Evolutionary conservation across 2,797 vertebrate species (phyloP), one percentile per base, ranked within the genome.

Genomic region (Arnoldichthys spilopterus): DNA sequence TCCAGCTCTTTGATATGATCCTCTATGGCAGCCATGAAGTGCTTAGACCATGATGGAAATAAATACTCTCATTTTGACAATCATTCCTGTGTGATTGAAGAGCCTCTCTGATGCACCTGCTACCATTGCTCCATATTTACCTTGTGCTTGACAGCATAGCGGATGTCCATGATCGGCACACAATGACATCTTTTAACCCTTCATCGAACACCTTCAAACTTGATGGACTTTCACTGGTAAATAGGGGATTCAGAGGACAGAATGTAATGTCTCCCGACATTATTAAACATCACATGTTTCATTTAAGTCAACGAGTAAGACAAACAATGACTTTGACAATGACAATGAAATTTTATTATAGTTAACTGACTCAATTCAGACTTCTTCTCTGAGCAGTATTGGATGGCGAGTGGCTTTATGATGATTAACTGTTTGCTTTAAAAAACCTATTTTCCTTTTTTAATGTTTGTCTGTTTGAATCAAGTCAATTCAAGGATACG

Each of bases 21-120:
- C 71, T 75, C 30, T 24, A 61, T 86, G 85, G 79, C 85, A 86
- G 76, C 83, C 83, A 76, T 85, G 85, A 86, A 86, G 78, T 76
- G 62, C 74, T 53, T 75, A 81, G 81, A 56, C 80, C 74, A 74
- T 64, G 77, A 80, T 82, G 71, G 84, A 82, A 83, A 79, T 79
- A 83, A 83, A 83, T 71, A 61, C 53, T 82, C 76, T 76, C 69
- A 66, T 85, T 85, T 82, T 81, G 74, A 75, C 84, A 83, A 79
- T 83, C 82, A 77, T 67, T 62, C 18, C 79, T 58, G 76, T 67
- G 69, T 83, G 84, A 83, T 85, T 81, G 82, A 85, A 82, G 79
- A 79, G 77, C 53, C 47, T 72, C 56, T 76, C 59, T 61, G 64
- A 78, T 75, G 77, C 84, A 85, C 82, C 84, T 85, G 84, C 80